These are phyloP conservation scores for Aphidius ervi DNA, from an alignment of 1,140 invertebrate species.

Conservation along the genomic window DNA sequence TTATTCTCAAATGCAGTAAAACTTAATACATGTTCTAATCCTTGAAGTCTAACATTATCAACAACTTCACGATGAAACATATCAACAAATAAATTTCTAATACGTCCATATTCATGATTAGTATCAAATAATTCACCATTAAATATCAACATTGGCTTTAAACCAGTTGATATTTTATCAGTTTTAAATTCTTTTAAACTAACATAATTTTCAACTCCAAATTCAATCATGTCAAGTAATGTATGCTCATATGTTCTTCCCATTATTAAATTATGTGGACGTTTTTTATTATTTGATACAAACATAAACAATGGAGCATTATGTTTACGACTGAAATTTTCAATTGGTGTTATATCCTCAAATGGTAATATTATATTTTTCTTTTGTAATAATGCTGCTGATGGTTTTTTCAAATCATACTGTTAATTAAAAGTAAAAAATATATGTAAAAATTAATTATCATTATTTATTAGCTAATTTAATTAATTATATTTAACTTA, in stretches of 20 bases:
- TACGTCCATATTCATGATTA: slow-evolving; percentile 70
- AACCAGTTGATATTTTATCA: slow-evolving; percentile 73
- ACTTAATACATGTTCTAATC: slow-evolving; percentile 87
- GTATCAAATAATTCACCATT: slow-evolving; percentile 89
- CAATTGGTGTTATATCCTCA: slow-evolving; percentile 76
- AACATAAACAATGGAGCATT: slow-evolving; percentile 88
- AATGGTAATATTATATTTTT: slow-evolving; percentile 85
- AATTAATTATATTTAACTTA: slow-evolving; percentile 46
- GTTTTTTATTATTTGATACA: slow-evolving; percentile 88
- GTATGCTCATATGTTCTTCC: slow-evolving; percentile 87
- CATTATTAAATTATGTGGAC: slow-evolving; percentile 87
- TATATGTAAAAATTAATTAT: neutral
- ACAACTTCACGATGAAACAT: slow-evolving; percentile 87
- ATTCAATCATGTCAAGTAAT: slow-evolving; percentile 93
- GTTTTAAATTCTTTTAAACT: slow-evolving; percentile 74
- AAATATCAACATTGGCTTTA: slow-evolving; percentile 91
- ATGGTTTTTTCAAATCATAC: slow-evolving; percentile 81
- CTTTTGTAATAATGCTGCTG: slow-evolving; percentile 69
- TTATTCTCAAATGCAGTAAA: slow-evolving; percentile 80
- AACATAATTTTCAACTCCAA: slow-evolving; percentile 82
- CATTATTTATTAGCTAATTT: slow-evolving; percentile 12
- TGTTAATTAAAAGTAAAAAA: slow-evolving; percentile 44
- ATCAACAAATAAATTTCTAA: slow-evolving; percentile 89
- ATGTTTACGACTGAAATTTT: slow-evolving; percentile 81
- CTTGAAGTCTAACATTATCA: slow-evolving; percentile 78